Base-by-base conservation (phyloP, 2,797 vertebrate genomes). In the Phoeniculus purpureus region DNA sequence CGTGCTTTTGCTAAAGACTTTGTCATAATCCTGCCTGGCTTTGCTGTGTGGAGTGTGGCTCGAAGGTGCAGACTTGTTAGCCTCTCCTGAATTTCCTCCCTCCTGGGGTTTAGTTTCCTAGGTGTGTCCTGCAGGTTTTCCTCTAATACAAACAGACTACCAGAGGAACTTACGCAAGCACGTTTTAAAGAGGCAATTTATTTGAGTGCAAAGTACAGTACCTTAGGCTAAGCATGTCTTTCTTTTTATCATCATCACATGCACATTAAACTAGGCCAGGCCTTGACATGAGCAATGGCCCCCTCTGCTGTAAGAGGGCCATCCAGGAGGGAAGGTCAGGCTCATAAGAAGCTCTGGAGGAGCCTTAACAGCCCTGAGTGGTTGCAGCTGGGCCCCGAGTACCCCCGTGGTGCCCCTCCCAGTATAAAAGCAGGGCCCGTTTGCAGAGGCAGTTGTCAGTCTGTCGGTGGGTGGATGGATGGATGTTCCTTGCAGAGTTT, bases 1-100 rank as follows among this genome's bases (percentile, higher is more conserved):
- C 73, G 79, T 76, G 71, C 87, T 95, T 95, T 90, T 90, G 58
- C 91, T 85, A 89, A 88, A 81, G 65, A 27, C 76, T 96, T 94
- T 91, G 56, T 22, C 31, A 90, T 91, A 94, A 95, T 88, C 73
- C 80, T 2, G 3, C 58, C 87, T 90, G 62, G 22, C 34, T 90
- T 81, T 74, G 56, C 59, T 70, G 27, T 56, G 40, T 68, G 61
- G 18, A 88, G 71, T 83, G 51, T 64, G 29, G 78, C 93, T 95
- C 87, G 93, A 94, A 95, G 51, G 29, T 83, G 19, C 68, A 92
- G 73, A 31, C 67, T 78, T 87, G 50, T 87, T 94, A 96, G 37
- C 23, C 37, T 92, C 48, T 87, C 72, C 68, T 92, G 89, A 92
- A 94, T 94, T 95, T 94, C 81, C 84, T 54, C 62, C n/a, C 73